phyloP scores from a whole-genome alignment of 1,140 invertebrate genomes.

The Camponotus vicinus region DNA sequence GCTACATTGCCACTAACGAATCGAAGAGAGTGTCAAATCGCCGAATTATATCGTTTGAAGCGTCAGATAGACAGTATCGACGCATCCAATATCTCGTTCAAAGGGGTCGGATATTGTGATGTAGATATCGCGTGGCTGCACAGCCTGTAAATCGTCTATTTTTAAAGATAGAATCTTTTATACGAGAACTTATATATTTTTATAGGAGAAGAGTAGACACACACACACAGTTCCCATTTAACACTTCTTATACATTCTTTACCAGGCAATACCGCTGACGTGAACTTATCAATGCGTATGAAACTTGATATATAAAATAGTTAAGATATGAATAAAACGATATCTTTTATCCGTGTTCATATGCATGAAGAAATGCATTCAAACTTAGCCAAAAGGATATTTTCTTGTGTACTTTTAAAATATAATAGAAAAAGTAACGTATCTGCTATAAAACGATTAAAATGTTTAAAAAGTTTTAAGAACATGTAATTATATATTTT shows the following conservation, averaged over 20 bases:
- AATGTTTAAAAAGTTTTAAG: neutral
- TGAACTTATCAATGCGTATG: neutral
- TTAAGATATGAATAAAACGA: constrained; percentile 1
- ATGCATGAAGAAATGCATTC: neutral
- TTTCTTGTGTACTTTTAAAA: neutral
- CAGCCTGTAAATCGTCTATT: neutral
- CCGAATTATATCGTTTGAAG: constrained; percentile 10
- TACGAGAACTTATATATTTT: too few species aligned
- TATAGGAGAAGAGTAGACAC: neutral
- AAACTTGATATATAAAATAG: neutral
- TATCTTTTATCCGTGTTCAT: constrained; percentile 10
- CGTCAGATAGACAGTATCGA: neutral
- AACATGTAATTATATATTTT: too few species aligned
- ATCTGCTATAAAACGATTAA: neutral
- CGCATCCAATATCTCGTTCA: neutral
- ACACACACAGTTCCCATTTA: neutral
- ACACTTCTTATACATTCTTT: neutral
- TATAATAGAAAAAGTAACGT: neutral
- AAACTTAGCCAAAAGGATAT: neutral
- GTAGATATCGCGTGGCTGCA: neutral
- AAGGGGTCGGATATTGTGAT: neutral
- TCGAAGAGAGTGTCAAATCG: neutral
- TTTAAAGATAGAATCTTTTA: neutral
- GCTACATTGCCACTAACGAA: neutral
- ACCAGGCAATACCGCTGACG: neutral